Conservation (phyloP, 2,888 invertebrate genomes). For the Vanessa cardui region DNA sequence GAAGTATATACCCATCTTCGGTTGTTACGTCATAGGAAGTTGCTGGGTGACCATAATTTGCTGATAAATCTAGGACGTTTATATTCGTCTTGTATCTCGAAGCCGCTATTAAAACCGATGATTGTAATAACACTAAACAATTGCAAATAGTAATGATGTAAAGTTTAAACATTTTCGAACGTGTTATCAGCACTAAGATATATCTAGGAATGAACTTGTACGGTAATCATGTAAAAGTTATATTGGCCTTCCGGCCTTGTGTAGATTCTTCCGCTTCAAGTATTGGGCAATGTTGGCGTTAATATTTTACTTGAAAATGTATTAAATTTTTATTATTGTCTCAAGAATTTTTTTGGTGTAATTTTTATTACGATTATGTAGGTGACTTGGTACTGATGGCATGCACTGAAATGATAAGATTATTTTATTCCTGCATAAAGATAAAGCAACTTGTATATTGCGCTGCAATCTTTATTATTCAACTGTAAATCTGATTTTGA, state of each 20-base stretch:
- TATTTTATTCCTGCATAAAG: neutral
- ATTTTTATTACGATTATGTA: neutral
- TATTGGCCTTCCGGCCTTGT: neutral
- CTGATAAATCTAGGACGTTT: slow-evolving; percentile 62
- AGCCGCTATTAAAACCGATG: neutral
- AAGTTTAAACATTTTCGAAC: neutral
- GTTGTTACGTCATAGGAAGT: slow-evolving; percentile 53
- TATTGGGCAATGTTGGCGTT: neutral
- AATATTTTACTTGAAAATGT: neutral
- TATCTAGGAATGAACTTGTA: neutral
- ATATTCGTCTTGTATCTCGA: slow-evolving; percentile 48
- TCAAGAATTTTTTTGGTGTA: neutral
- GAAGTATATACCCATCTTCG: slow-evolving; percentile 65
- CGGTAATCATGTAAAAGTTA: neutral
- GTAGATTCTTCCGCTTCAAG: neutral
- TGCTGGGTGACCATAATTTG: slow-evolving; percentile 56
- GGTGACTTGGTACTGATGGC: neutral
- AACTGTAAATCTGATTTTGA: too few species aligned
- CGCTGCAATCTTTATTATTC: too few species aligned
- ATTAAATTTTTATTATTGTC: neutral
- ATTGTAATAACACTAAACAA: neutral
- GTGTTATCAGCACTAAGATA: neutral
- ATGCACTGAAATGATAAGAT: neutral
- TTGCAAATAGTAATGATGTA: neutral
- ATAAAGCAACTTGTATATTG: too few species aligned